Evolutionary conservation across 2,113 vertebrate species (phyloP), one percentile per base, ranked within the genome.

Genomic region (Hystrix cristata): DNA sequence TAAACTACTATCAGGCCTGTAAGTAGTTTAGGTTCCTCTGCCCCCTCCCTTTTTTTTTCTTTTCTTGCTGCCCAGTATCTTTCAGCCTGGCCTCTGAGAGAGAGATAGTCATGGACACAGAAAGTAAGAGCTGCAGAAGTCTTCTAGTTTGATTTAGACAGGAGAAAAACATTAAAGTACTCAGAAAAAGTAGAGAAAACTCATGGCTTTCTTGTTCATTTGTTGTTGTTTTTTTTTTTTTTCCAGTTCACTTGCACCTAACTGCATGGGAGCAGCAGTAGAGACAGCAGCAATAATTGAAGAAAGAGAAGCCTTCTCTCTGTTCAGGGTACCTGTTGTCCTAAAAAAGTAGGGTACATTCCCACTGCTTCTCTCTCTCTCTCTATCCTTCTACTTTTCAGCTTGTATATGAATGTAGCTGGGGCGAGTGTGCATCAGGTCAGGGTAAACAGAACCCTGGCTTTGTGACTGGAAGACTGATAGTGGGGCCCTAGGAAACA

Each of bases 391-490:
- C 46, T 76, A 4, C 80, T 57, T 71, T 43, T 85, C 69, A 62
- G 51, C 7, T 64, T 57, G 84, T 46, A 85, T 48, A 31, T 38
- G 34, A n/a, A 10, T 64, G 43, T 38, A 43, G 46, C 31, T 71
- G 7, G 71, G 23, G 25, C 25, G 74, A 67, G 34, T 67, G 7
- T 60, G 1, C 16, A 85, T 34, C 13, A 72, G 7, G 55, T 3
- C 29, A 53, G 21, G 21, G 12, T 21, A 71, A 31, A 53, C 25
- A 74, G 64, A 89, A 48, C 9, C n/a, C 53, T 46, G 23, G 21
- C 19, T 92, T 94, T 74, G 81, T 76, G 5, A 18, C 48, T 72
- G 51, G n/a, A 87, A 43, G 78, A 88, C 69, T 94, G 43, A 67
- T 72, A 74, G 29, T 31, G 19, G 9, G 72, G 27, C 2, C 43